Conservation (phyloP, 2,888 invertebrate genomes). For the Colostygia pectinataria region DNA sequence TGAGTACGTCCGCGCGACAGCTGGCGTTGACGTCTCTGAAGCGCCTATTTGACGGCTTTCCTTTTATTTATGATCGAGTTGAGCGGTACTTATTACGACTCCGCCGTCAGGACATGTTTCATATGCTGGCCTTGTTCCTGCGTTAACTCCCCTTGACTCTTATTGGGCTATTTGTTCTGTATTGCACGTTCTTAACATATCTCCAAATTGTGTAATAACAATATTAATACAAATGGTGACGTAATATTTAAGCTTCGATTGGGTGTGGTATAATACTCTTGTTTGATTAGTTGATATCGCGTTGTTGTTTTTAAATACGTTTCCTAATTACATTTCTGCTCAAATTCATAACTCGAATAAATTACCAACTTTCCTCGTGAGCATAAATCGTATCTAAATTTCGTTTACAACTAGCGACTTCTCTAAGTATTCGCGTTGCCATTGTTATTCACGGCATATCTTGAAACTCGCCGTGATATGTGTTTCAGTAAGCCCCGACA, state of each 20-base stretch:
- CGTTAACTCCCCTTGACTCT: conserved; percentile 55
- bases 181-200: conserved; percentile 37
- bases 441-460: conserved; percentile 67
- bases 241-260: not conserved
- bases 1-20: conserved; percentile 60
- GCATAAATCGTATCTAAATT: conserved; percentile 51
- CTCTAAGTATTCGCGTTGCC: conserved; percentile 50
- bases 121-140: conserved; percentile 61
- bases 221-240: conserved; percentile 16
- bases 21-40: conserved; percentile 69
- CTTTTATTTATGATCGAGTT: conserved; percentile 77
- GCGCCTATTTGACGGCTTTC: conserved; percentile 63
- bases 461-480: conserved; percentile 62
- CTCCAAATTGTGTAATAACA: conserved; percentile 29
- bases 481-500: conserved; percentile 62
- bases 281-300: not conserved
- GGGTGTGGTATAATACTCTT: not conserved
- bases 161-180: conserved; percentile 62
- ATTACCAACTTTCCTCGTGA: conserved; percentile 50
- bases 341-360: conserved; percentile 43
- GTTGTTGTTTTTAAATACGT: conserved; percentile 10
- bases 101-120: conserved; percentile 64
- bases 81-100: conserved; percentile 73
- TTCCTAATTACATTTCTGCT: conserved; percentile 40
- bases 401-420: conserved; percentile 49